phyloP scores from a whole-genome alignment of 2,797 vertebrate genomes.

The Sebastes matsubarae region DNA sequence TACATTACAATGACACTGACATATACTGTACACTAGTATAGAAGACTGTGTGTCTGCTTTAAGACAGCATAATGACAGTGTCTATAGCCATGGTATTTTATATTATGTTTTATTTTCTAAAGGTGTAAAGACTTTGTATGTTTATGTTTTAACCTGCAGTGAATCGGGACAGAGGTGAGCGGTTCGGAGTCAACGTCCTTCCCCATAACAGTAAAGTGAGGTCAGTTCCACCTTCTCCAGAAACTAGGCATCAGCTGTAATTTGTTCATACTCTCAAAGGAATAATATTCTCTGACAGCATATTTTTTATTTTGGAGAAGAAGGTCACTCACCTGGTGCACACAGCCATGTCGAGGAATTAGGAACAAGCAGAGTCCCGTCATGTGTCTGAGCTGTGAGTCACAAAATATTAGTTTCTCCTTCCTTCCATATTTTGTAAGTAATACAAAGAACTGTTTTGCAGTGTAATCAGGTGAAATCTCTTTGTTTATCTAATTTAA shows the following conservation, averaged over 20 bases:
- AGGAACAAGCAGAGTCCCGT: constrained; percentile 2
- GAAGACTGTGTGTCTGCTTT: constrained; percentile 13
- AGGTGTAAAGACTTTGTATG: neutral
- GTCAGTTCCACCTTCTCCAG: constrained; percentile 11
- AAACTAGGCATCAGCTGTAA: constrained; percentile 25
- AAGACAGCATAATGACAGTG: neutral
- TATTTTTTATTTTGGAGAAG: constrained; percentile 17
- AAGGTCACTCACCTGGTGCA: constrained; percentile 50
- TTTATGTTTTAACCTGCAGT: constrained; percentile 4
- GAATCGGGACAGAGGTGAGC: constrained; percentile 14
- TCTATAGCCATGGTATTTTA: neutral
- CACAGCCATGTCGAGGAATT: constrained; percentile 7
- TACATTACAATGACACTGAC: constrained; percentile 64
- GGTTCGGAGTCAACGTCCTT: neutral
- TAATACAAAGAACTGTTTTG: neutral
- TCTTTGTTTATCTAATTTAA: neutral
- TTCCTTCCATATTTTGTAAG: neutral
- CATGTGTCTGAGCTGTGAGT: neutral
- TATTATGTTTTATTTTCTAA: neutral
- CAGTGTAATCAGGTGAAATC: neutral
- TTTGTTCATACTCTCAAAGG: constrained; percentile 6
- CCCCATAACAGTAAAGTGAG: neutral
- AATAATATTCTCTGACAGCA: constrained; percentile 34
- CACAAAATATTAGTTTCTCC: neutral
- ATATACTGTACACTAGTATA: constrained; percentile 10